Conservation (phyloP, 1,140 invertebrate genomes). For the Sarcophaga bullata region DNA sequence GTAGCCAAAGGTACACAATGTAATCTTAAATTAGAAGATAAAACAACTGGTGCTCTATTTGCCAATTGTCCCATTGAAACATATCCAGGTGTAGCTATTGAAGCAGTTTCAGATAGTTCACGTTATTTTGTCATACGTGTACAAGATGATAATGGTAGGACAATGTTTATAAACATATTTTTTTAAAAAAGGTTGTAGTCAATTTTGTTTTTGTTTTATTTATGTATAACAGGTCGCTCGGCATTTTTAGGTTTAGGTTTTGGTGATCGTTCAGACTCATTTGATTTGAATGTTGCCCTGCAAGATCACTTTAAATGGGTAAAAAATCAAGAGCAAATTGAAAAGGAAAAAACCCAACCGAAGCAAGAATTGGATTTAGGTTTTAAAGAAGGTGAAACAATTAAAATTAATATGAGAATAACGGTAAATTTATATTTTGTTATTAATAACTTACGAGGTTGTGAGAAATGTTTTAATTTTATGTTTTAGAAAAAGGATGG, state of each 20-base stretch:
- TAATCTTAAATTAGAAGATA: slow-evolving; percentile 95
- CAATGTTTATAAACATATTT: background rate
- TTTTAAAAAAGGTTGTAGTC: no score
- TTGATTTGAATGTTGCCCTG: slow-evolving; percentile 98
- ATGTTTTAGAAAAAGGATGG: slow-evolving; percentile 83
- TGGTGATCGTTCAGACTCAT: slow-evolving; percentile 97
- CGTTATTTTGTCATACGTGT: slow-evolving; percentile 98
- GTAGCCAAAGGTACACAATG: slow-evolving; percentile 88
- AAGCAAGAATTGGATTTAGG: slow-evolving; percentile 92
- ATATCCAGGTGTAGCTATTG: slow-evolving; percentile 94
- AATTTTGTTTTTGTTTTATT: background rate
- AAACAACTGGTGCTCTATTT: slow-evolving; percentile 93
- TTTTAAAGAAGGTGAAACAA: slow-evolving; percentile 98
- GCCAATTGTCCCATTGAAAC: slow-evolving; percentile 97
- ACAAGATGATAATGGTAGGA: slow-evolving; percentile 89
- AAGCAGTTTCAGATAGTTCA: slow-evolving; percentile 96
- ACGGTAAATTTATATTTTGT: slow-evolving; percentile 73
- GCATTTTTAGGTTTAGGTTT: slow-evolving; percentile 99
- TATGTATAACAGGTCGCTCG: slow-evolving; percentile 75
- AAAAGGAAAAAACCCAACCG: slow-evolving; percentile 79
- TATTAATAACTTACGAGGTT: background rate
- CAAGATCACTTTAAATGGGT: slow-evolving; percentile 99
- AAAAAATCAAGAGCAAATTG: slow-evolving; percentile 89
- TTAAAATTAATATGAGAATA: slow-evolving; percentile 98
- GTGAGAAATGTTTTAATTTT: slow-evolving; percentile 13